Base-by-base conservation (phyloP, 2,888 invertebrate species). In the Unio delphinus region DNA sequence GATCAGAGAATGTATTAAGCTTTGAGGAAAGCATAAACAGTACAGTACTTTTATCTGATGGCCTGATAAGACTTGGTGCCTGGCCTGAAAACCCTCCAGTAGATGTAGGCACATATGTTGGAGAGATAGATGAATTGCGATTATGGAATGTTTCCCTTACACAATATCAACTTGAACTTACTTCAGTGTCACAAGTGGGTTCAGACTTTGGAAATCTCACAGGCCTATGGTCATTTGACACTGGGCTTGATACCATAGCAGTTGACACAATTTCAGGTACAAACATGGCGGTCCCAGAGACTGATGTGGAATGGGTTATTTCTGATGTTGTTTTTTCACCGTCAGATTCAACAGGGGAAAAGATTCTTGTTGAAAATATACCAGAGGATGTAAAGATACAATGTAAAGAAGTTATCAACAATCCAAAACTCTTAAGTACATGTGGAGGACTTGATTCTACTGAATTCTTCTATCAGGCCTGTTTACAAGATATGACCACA, bases 121-220 rank as follows among this genome's bases (percentile, higher is more conserved):
- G 76, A 1, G 34, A 71, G 8, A 58, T 74, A 57, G 74, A 80
- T 64, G 78, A 79, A 62, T 61, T 84, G 1, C 68, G 79, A 57
- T 67, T 80, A 5, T 83, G 83, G 81, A 72, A 76, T 55, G 67
- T 67, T 45, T 65, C 69, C 45, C 63, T 82, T 28, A 66, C 45
- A 1, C 45, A 45, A 45, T 45, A 45, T 3, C 45, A 45, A 3
- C 45, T 45, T 45, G 45, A 45, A 45, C 45, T 45, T 2, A 45
- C 45, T 2, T 45, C 45, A 15, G 15, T 11, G 15, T 11, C 45
- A 45, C 45, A 1, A 45, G 45, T 45, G 45, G 15, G 3, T 45
- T 45, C 45, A 45, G 45, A 15, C 3, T 78, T 68, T 56, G 5
- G 55, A 28, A 63, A 57, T 28, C 30, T 80, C 20, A 68, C 65